Conservation (phyloP, 1,140 invertebrate genomes). For the Heliconius congener region DNA sequence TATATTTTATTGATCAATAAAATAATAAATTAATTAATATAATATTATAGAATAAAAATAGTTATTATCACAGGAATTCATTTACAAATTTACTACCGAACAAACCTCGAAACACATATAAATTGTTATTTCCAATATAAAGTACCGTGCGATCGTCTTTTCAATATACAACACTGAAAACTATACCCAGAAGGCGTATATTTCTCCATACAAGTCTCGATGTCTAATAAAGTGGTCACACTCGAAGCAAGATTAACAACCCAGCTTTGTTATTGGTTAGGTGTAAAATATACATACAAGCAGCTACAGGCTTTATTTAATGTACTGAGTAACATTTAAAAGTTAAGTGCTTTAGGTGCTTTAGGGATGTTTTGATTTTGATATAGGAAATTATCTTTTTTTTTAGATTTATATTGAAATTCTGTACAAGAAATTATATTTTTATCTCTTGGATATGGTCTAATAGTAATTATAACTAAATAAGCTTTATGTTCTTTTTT, state of each 20-base stretch:
- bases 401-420: no score
- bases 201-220: constrained; percentile 69
- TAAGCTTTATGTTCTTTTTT: no score
- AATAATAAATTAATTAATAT: no score
- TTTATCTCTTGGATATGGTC: no score
- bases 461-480: no score
- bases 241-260: constrained; percentile 78
- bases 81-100: background rate
- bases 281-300: constrained; percentile 30
- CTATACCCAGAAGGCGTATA: constrained; percentile 74
- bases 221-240: constrained; percentile 79
- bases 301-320: background rate
- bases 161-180: constrained; percentile 38
- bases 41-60: no score
- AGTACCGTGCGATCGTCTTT: background rate
- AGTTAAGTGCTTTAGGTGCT: background rate
- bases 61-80: background rate
- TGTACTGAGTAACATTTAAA: constrained; percentile 9
- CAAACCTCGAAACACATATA: background rate
- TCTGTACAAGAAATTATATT: no score
- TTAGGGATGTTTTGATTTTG: background rate
- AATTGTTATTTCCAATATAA: constrained; percentile 4
- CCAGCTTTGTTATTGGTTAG: constrained; percentile 64
- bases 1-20: no score
- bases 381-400: background rate